Base-by-base conservation (phyloP, 2,888 invertebrate genomes). In the Amiota minor region DNA sequence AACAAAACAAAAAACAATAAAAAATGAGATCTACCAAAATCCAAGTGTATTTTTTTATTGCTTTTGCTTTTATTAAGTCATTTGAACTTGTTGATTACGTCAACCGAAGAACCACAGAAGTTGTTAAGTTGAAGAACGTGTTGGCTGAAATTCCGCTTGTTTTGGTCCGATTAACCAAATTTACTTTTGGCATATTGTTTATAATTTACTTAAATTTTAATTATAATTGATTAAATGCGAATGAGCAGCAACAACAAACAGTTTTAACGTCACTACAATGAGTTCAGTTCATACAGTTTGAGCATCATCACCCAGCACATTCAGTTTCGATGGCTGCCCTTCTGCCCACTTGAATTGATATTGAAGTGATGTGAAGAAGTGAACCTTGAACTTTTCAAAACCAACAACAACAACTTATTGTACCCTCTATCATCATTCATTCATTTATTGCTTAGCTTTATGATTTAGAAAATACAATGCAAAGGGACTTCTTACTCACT, bases 31-130 rank as follows among this genome's bases (percentile, higher is more conserved):
- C 35, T 35, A 35, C 35, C 35, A 35, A 35, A 35, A 35, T 53
- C 6, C 53, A 12, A 53, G 53, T 53, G 8, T n/a, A 4, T 53
- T n/a, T 53, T 53, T 2, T n/a, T 53, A 12, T 53, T 53, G 6
- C 53, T 53, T n/a, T 53, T 53, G 53, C 53, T 53, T n/a, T 53
- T 53, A n/a, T n/a, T 23, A 62, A 65, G 65, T 65, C 65, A 49
- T 65, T 35, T 35, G 49, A 65, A 65, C 65, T 65, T 65, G 65
- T 65, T 65, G 65, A 65, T 65, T 65, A 65, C 65, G 65, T 65
- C 65, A 65, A 49, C 65, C n/a, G 46, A 9, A 10, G 18, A 65
- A 65, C 18, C 35, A 20, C 65, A 49, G 46, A 49, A 49, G 65
- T 18, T 65, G 65, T 53, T 53, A n/a, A 53, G 53, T 53, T 12